These are phyloP conservation scores for Ashinkailepas kermadecensis DNA, from an alignment of 2,888 invertebrate species.

Conservation along the genomic window DNA sequence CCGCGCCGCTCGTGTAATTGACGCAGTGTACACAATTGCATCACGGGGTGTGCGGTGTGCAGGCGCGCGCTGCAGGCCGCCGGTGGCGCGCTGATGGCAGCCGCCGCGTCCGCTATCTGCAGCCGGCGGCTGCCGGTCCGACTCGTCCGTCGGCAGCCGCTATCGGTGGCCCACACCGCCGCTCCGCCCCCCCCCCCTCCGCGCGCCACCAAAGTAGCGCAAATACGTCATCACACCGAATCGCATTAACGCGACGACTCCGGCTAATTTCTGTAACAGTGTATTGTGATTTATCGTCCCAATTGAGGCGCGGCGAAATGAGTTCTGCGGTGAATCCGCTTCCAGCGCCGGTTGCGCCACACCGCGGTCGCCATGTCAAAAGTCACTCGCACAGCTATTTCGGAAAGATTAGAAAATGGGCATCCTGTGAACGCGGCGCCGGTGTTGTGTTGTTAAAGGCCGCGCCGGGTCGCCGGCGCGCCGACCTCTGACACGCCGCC, in stretches of 20 bases:
- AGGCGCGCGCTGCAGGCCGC: not conserved
- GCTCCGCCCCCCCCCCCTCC: not conserved
- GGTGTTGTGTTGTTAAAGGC: conserved; percentile 7
- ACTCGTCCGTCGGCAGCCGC: not conserved
- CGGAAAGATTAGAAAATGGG: conserved; percentile 17
- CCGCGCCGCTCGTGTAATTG: not conserved
- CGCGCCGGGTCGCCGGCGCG: not conserved
- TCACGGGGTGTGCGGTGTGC: not conserved
- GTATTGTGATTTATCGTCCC: conserved; percentile 15
- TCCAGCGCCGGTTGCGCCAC: not conserved
- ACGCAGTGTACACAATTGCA: not conserved
- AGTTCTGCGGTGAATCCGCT: conserved; percentile 20
- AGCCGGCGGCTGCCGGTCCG: no score
- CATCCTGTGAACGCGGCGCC: not conserved
- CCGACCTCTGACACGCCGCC: not conserved
- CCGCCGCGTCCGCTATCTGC: no score
- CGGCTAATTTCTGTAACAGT: conserved; percentile 12
- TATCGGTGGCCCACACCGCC: not conserved
- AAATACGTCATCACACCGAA: not conserved
- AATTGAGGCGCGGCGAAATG: conserved; percentile 12
- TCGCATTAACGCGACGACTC: not conserved
- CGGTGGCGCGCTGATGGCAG: no score
- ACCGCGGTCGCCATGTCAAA: not conserved
- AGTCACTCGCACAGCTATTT: conserved; percentile 16
- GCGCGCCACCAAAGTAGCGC: not conserved